Conservation (phyloP, 2,113 vertebrate species). For the Bungarus multicinctus region DNA sequence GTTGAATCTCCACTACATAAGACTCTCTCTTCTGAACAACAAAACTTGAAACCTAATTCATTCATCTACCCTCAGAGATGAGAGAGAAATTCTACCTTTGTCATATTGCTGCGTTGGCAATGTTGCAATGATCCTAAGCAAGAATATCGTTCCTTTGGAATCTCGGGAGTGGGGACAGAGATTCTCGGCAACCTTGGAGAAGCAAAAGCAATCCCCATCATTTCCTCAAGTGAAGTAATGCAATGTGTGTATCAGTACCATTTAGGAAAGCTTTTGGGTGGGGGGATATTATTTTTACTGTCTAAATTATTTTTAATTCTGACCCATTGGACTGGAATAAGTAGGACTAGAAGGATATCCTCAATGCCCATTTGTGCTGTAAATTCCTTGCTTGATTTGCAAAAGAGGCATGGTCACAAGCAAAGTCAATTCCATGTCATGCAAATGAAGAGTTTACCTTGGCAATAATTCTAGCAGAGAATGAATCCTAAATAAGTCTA, state of each 20-base stretch:
- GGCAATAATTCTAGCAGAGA: neutral
- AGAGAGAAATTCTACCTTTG: neutral
- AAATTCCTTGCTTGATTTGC: neutral
- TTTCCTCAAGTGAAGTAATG: neutral
- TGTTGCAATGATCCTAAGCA: neutral
- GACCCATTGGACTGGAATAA: neutral
- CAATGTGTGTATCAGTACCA: neutral
- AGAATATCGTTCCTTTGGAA: neutral
- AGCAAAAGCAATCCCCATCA: neutral
- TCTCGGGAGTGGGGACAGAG: neutral
- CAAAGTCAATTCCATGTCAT: neutral
- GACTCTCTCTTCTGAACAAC: neutral
- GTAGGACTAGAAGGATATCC: neutral
- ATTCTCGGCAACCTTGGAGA: neutral
- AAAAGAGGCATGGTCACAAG: neutral
- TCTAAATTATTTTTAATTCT: neutral
- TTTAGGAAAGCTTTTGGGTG: neutral
- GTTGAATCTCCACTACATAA: neutral
- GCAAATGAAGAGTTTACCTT: neutral
- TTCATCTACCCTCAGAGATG: neutral
- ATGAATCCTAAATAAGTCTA: neutral
- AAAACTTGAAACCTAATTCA: neutral
- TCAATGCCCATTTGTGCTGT: neutral
- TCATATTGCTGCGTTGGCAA: neutral
- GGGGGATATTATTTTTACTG: neutral